Evolutionary conservation across 1,140 invertebrate genomes (phyloP), one percentile per base, ranked within the genome.

Genomic region (Procambarus clarkii): DNA sequence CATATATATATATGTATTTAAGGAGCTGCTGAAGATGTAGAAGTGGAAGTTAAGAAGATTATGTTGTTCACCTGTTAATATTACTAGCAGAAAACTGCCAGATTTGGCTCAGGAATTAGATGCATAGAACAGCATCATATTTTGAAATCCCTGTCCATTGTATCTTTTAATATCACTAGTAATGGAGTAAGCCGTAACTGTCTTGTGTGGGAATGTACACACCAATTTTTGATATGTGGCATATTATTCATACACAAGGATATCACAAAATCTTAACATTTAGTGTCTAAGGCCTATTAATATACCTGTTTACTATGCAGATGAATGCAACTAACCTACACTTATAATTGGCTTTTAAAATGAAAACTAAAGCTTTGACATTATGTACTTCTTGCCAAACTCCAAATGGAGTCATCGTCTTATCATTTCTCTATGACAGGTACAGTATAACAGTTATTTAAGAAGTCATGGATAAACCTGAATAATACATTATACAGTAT

Each of bases 201-300:
- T 21, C 46, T 54, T 54, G 2, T 24, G 18, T 81, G 79, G n/a
- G 54, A 50, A 54, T 80, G 45, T 58, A 54, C 24, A 50, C 21
- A 81, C 24, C 9, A 54, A 54, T 81, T 34, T 54, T 81, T 58
- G 54, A 54, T 81, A 54, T 58, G 54, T 54, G 79, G 79, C 24
- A 81, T 21, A 81, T 24, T 54, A 54, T 81, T 24, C 79, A 81
- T n/a, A 81, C 79, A 81, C 50, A 50, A 80, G 79, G 58, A 81
- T 81, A 81, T 81, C 79, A 81, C 79, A 81, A 81, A 34, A 81
- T 50, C 48, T 34, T 81, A n/a, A 81, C 79, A 54, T 81, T 44
- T 58, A 81, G 58, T 54, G 79, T 45, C 50, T 81, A 81, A 81
- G 46, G 54, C 48, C 50, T 81, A 81, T 81, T n/a, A 34, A 34